A percentile compares a stretch with the other conserved stretches of the same genome.
Evolutionary conservation across 2,113 vertebrate genomes (phyloP).

Genomic region (Pelobates fuscus): DNA sequence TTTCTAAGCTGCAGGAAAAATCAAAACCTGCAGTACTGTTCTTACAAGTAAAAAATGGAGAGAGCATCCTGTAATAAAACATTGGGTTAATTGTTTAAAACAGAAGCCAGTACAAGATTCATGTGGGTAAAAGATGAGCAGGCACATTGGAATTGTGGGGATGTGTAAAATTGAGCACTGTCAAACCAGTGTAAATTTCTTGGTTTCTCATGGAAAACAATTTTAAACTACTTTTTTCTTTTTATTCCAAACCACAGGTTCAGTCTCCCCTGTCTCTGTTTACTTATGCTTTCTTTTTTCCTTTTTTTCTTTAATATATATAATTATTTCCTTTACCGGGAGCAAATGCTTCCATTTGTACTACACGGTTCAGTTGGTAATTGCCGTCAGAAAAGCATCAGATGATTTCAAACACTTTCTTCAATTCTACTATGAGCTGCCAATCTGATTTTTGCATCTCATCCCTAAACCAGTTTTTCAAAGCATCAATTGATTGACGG

Average conservation of each 20-base stretch:
- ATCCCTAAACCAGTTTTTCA: constrained; percentile 98
- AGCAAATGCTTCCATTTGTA: constrained; percentile 56
- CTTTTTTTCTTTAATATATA: too few species aligned
- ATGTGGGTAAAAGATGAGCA: constrained; percentile 65
- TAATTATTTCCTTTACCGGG: constrained; percentile 53
- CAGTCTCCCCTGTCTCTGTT: constrained; percentile 61
- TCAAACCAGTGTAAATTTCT: constrained; percentile 88
- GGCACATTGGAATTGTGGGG: constrained; percentile 83
- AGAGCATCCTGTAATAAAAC: constrained; percentile 76
- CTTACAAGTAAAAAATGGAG: constrained; percentile 78
- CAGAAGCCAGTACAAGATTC: constrained; percentile 68
- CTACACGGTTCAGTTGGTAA: constrained; percentile 59
- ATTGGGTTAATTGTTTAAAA: constrained; percentile 77
- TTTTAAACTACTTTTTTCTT: constrained; percentile 72
- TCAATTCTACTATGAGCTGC: constrained; percentile 98
- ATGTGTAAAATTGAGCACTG: constrained; percentile 80
- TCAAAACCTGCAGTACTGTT: constrained; percentile 77
- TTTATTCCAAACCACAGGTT: constrained; percentile 65
- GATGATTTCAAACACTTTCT: constrained; percentile 98
- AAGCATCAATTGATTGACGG: constrained; percentile 91
- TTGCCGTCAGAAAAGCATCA: constrained; percentile 66
- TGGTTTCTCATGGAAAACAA: constrained; percentile 89
- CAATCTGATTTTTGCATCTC: constrained; percentile 97
- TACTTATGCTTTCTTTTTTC: too few species aligned
- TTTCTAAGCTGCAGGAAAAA: constrained; percentile 73